Conservation (phyloP, 2,888 invertebrate genomes). For the Choreutis nemorana region DNA sequence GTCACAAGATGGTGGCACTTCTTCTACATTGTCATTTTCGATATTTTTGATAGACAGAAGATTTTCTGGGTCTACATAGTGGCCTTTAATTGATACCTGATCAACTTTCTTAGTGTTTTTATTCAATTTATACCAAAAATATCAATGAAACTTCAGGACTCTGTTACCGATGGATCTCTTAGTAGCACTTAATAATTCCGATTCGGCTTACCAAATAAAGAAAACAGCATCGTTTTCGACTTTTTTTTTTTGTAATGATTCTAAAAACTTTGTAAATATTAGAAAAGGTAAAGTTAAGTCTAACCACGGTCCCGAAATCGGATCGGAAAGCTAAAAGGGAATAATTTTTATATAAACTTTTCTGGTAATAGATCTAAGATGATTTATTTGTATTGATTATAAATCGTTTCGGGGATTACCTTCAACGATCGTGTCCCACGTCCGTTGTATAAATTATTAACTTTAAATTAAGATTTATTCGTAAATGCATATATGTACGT, state of each 20-base stretch:
- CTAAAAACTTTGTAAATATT: conserved; percentile 50
- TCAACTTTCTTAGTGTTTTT: conserved; percentile 41
- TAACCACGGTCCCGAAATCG: too few relatives aligned
- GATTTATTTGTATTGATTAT: conserved; percentile 25
- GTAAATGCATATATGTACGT: conserved; percentile 65
- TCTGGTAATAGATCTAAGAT: conserved; percentile 41
- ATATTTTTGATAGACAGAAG: conserved; percentile 9
- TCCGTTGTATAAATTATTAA: conserved; percentile 62
- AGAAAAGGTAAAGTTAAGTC: conserved; percentile 28
- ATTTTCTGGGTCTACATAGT: conserved; percentile 16
- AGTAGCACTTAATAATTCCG: conserved; percentile 39
- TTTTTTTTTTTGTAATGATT: conserved; percentile 39
- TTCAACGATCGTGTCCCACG: conserved; percentile 32
- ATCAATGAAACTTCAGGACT: conserved; percentile 54
- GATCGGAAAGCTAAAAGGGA: too few relatives aligned
- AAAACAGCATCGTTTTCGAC: conserved; percentile 35
- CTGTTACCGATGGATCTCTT: conserved; percentile 66
- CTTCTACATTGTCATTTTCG: conserved; percentile 8
- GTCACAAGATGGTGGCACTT: conserved; percentile 6
- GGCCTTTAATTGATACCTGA: conserved; percentile 52
- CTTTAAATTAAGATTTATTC: conserved; percentile 43
- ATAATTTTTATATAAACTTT: conserved; percentile 40
- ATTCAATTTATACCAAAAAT: conserved; percentile 64
- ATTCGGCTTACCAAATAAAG: conserved; percentile 52
- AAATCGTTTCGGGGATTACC: conserved; percentile 23